Evolutionary conservation across 2,113 vertebrate species (phyloP), one percentile per base, ranked within the genome.

Genomic region (Plotosus lineatus): DNA sequence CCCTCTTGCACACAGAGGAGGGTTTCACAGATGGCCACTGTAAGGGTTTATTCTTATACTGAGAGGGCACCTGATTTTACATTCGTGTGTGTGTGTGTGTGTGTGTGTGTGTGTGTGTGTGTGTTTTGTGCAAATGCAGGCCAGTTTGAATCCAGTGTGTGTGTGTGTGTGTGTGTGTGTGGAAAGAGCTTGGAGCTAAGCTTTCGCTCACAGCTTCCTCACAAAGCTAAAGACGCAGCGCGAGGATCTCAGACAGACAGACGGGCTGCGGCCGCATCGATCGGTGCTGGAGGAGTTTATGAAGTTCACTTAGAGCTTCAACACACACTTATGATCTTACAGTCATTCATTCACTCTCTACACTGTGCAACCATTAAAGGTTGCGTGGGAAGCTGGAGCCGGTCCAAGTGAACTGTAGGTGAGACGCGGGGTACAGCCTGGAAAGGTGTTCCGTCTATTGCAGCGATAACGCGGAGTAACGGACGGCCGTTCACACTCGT

Each of bases 1-100:
- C 50, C 46, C 28, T 50, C 44, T 50, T 72, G 50, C 14, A 92
- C 91, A 91, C 92, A 92, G 91, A 93, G 91, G 88, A 89, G 91
- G 91, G 93, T 94, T 94, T 94, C 92, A 93, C 92, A 94, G 93
- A 94, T 93, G 92, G 93, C 91, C 80, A 89, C 77, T 88, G 91
- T 90, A 90, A 92, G 89, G 91, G 90, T 92, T 92, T 91, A 83
- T 65, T 68, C 68, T 82, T 83, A 53, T 33, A 46, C 48, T 42
- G 66, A 73, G 81, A 15, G 53, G 88, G 42, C 84, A 89, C 89
- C 88, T 83, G 91, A 93, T 94, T 94, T 94, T 91, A 93, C 92
- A 28, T 50, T 44, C 33, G 88, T 88, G 88, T 88, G 88, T 80
- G 89, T 91, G 81, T 85, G 87, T 85, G 88, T 72, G 53, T 63